These are phyloP conservation scores for Himalopsyche tibetana DNA, from an alignment of 2,888 invertebrate species.

Conservation along the genomic window DNA sequence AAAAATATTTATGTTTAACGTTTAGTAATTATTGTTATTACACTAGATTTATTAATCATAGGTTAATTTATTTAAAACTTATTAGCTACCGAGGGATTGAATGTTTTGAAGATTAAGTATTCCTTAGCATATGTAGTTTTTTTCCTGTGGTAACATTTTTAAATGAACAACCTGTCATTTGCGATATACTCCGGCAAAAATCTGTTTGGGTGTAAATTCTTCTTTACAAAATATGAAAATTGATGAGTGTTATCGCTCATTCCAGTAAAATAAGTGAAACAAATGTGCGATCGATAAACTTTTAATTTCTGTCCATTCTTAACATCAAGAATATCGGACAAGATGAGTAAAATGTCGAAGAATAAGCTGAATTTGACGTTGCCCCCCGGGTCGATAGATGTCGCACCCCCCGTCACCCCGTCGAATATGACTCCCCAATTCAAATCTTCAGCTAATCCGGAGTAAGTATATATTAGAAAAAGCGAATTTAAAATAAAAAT, in stretches of 20 bases:
- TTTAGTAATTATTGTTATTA: no score
- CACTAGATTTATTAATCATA: no score
- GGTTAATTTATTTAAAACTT: no score
- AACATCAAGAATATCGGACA: conserved; percentile 50
- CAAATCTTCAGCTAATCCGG: conserved; percentile 77
- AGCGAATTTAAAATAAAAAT: conserved; percentile 73
- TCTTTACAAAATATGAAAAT: neutral
- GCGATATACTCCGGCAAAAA: neutral
- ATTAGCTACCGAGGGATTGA: no score
- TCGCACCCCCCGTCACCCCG: conserved; percentile 80
- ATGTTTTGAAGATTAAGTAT: neutral
- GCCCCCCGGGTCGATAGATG: conserved; percentile 92
- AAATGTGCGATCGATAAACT: conserved; percentile 38
- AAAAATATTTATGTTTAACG: no score
- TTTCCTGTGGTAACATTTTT: neutral
- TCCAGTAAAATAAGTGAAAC: conserved; percentile 5
- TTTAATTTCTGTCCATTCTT: conserved; percentile 31
- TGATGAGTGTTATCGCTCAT: neutral
- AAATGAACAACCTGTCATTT: conserved; percentile 5
- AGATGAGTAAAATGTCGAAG: conserved; percentile 87
- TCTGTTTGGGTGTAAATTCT: conserved; percentile 33
- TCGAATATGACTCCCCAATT: conserved; percentile 78
- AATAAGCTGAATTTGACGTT: conserved; percentile 94
- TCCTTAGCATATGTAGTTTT: neutral
- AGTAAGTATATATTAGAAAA: conserved; percentile 74